Evolutionary conservation across 2,113 vertebrate species (phyloP).

Genomic region (Colius striatus): DNA sequence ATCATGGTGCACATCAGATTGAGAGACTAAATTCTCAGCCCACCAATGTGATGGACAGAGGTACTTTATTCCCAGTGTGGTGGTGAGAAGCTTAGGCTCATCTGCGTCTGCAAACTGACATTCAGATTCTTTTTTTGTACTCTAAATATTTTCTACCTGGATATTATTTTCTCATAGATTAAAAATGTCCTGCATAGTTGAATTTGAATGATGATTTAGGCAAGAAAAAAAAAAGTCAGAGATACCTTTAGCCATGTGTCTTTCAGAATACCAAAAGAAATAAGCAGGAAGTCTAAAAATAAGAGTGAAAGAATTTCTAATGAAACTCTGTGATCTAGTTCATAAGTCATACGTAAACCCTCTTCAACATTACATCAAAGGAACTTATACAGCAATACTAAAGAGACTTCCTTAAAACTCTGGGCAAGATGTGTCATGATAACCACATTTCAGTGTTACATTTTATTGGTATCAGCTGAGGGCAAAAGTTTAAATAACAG

Average conservation of each 20-base stretch:
- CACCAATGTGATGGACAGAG: not conserved
- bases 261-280: not conserved
- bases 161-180: not conserved
- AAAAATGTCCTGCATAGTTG: not conserved
- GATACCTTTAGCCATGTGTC: not conserved
- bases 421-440: not conserved
- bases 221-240: not conserved
- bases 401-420: not conserved
- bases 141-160: not conserved
- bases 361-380: not conserved
- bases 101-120: not conserved
- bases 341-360: not conserved
- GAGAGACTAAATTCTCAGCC: not conserved
- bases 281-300: not conserved
- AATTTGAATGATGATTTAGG: not conserved
- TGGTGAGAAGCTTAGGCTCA: not conserved
- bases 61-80: not conserved
- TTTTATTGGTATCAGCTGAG: not conserved
- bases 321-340: not conserved
- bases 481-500: not conserved
- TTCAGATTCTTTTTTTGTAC: not conserved
- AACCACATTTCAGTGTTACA: not conserved
- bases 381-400: not conserved
- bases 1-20: not conserved
- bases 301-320: not conserved